These are phyloP conservation scores for Garrulus glandarius DNA, from an alignment of 2,797 vertebrate genomes.

Conservation along the genomic window DNA sequence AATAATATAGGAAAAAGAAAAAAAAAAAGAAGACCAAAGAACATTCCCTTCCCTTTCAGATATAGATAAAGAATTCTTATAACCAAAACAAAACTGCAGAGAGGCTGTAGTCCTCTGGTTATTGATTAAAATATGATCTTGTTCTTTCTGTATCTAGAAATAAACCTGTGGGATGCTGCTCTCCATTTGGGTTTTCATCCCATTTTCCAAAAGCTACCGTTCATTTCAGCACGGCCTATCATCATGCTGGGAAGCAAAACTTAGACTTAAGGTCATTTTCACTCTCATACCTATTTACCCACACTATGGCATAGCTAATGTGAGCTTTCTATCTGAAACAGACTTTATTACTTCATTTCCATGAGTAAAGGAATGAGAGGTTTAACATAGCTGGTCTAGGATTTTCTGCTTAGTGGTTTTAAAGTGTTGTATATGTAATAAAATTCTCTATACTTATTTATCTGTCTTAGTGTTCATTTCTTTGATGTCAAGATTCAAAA, in stretches of 20 bases:
- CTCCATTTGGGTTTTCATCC: background rate
- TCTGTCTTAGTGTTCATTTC: background rate
- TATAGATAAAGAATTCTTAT: background rate
- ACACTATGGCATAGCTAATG: background rate
- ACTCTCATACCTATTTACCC: background rate
- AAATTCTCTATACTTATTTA: background rate
- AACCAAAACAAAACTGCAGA: background rate
- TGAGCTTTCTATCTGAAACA: background rate
- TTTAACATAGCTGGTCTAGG: background rate
- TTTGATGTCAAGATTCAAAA: background rate
- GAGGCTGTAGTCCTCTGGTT: background rate
- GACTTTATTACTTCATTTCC: background rate
- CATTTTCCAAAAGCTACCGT: background rate
- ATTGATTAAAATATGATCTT: background rate
- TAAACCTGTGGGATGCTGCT: background rate
- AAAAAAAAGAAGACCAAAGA: background rate
- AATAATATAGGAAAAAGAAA: rapidly evolving
- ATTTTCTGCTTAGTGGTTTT: background rate
- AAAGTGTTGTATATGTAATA: background rate
- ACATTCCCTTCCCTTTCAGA: background rate
- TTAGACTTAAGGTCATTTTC: background rate
- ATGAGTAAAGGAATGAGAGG: background rate
- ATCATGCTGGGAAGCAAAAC: background rate
- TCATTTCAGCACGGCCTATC: background rate
- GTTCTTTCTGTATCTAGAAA: background rate